Base-by-base conservation (phyloP, 2,888 invertebrate species). In the Carcina quercana region DNA sequence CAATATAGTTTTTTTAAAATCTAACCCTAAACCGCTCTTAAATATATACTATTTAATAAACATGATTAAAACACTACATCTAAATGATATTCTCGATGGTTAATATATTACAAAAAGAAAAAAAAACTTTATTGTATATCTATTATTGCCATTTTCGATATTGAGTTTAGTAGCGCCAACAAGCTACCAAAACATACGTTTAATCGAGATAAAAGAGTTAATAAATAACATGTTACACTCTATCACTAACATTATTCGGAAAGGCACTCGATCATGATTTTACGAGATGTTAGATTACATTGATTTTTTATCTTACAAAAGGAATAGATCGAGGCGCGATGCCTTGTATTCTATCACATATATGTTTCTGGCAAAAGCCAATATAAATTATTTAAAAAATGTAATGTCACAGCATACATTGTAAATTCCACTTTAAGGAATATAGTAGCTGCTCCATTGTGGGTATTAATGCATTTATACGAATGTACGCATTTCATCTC, bases 281-380 rank as follows among this genome's bases (percentile, higher is more conserved):
- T 69, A 73, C 59, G 32, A 59, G 58, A 63, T 51, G 63, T 55
- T 59, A 59, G 65, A 56, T 59, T 57, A 59, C 57, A 21, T 58
- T 69, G 68, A 79, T 79, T n/a, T n/a, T 78, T 73, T 82, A 80
- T 78, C n/a, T 71, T 78, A 80, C 78, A 79, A 67, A 71, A 66
- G 62, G 68, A 69, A 50, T 52, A 64, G 62, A 68, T 65, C 59
- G 60, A 71, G 62, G 57, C 62, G 61, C 52, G 59, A 74, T 72
- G 70, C 74, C 73, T 68, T 70, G 69, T 62, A 60, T 62, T 68
- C 64, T 82, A 79, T 80, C 78, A 80, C 80, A 76, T 69, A 59
- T 55, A 63, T 64, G 65, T 73, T 66, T 60, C 53, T 60, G 78
- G 79, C 82, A 80, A 80, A 68, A 82, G 79, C 79, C 78, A 64